Base-by-base conservation (phyloP, 2,888 invertebrate species). In the Folsomia candida region DNA sequence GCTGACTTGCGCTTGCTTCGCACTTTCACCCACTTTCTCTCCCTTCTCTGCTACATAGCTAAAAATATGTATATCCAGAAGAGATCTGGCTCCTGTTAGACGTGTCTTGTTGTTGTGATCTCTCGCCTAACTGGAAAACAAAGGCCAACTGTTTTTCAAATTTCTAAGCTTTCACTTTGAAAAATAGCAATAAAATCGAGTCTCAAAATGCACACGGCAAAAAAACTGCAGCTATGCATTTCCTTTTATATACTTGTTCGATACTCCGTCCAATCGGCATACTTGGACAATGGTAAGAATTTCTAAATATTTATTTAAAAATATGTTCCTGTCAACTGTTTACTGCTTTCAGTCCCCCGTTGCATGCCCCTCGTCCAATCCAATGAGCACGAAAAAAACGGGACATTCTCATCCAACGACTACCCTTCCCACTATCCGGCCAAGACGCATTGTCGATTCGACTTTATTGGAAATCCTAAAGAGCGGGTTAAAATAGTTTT, bases 401-500 rank as follows among this genome's bases (percentile, higher is more conserved):
- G 96, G 28, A 89, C 90, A 27, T 89, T 96, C 80, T 89, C 89
- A 59, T 93, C 93, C 67, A 93, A 93, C 25, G 90, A 90, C 81
- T 94, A 91, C 83, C 92, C 91, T n/a, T 87, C 89, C 69, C 88
- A 90, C 62, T 94, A 93, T 84, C 91, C 92, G 62, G 85, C 89
- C 27, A 88, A 90, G 81, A 89, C 91, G 68, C 89, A 89, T 80
- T 97, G 96, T 84, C 89, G 91, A 81, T 96, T 93, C 84, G 92
- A 94, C 82, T 96, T 97, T 84, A 90, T 90, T 81, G 95, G 94
- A 58, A 86, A 90, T 76, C 91, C 91, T 67, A 90, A 90, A 79
- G 94, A 97, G 83, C 86, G 92, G 81, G 90, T 95, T 78, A 91
- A 92, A 86, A 87, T 95, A 82, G 86, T 89, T 81, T 94, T 94